Conservation (phyloP, 2,113 vertebrate genomes). For the Dendropsophus ebraccatus region DNA sequence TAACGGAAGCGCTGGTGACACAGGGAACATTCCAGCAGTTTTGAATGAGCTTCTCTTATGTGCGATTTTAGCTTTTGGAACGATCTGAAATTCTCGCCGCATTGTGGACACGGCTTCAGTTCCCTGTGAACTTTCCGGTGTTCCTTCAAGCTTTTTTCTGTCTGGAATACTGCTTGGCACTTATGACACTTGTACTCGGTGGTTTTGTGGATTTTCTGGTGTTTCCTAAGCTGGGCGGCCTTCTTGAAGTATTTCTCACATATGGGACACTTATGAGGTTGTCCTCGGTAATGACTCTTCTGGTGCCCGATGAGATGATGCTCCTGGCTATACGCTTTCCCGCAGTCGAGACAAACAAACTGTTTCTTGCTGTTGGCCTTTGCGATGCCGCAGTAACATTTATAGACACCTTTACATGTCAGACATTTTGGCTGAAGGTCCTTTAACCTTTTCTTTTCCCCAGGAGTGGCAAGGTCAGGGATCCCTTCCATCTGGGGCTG, state of each 20-base stretch:
- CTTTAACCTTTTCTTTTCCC: neutral
- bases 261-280: neutral
- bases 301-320: conserved; percentile 11
- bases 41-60: neutral
- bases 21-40: neutral
- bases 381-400: neutral
- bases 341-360: conserved; percentile 27
- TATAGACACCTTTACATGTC: neutral
- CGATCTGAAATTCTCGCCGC: neutral
- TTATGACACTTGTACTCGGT: neutral
- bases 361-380: neutral
- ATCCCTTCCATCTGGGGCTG: neutral
- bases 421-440: neutral
- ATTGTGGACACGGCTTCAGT: neutral
- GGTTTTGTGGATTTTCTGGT: conserved; percentile 31
- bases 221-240: neutral
- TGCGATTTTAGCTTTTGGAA: neutral
- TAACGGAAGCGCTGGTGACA: neutral
- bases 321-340: conserved; percentile 17
- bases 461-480: neutral
- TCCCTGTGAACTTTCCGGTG: neutral
- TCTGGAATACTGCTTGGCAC: neutral
- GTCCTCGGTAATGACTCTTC: neutral
- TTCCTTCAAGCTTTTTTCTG: neutral
- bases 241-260: conserved; percentile 49